Evolutionary conservation across 2,113 vertebrate species (phyloP), one percentile per base, ranked within the genome.

Genomic region (Vidua macroura): DNA sequence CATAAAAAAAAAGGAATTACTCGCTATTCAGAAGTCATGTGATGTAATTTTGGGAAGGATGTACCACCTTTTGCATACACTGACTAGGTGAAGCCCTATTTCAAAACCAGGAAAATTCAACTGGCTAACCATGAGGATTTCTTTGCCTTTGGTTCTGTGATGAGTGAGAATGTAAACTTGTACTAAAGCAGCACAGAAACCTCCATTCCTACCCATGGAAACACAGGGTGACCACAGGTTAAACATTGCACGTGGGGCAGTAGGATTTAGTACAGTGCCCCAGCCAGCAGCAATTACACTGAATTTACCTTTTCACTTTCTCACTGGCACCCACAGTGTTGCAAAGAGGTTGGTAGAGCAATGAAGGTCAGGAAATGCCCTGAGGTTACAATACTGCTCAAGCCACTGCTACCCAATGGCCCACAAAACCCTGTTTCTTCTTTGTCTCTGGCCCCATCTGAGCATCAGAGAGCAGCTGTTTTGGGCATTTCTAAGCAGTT

Each of bases 191-290:
- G 31, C 5, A 15, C 27, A 76, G 53, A 60, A 55, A 43, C 8
- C 7, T 60, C 76, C 15, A 31, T 49, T 86, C 37, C 18, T 44
- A 15, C 52, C 44, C 31, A 3, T 19, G 25, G n/a, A 60, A 69
- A 30, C 18, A 4, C 10, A 5, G 28, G 6, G 12, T 60, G n/a
- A 37, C 17, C 51, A 56, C 49, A 25, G 2, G 2, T 66, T 62
- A 66, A 20, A 52, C 37, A 21, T 43, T 66, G 33, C 21, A 39
- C 15, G n/a, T n/a, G 27, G 31, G 33, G 9, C 20, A 77, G 14
- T 19, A 41, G 52, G 27, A 17, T 83, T 73, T 43, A 35, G 13
- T 17, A 2, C 0, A 0, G n/a, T 37, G 52, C 21, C 27, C 25
- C 72, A 74, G 39, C 62, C 52, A 93, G 49, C 1, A 1, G 13